Evolutionary conservation across 2,797 vertebrate species (phyloP), one percentile per base, ranked within the genome.

Genomic region (Enteromius thamalakanensis): DNA sequence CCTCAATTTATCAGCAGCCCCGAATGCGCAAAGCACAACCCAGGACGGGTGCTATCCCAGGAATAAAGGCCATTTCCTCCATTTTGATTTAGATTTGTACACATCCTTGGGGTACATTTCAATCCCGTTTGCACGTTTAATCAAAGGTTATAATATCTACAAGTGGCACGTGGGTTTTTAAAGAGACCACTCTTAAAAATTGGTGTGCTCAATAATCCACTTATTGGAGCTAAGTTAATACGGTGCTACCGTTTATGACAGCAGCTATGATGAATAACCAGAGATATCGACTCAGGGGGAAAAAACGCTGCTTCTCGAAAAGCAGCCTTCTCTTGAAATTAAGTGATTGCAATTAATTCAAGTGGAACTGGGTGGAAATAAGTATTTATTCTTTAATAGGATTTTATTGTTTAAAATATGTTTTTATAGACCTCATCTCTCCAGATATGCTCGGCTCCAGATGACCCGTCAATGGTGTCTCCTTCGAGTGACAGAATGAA

Each of bases 401-500:
- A 79, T 79, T 81, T 76, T 71, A 70, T 69, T 80, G 78, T 69
- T 69, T 69, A 69, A 78, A 80, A 69, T 5, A 69, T 69, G 34
- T 69, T 80, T 69, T 80, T 47, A 45, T 47, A 49, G 42, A 78
- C 40, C 60, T 64, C 40, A 19, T 32, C 47, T 65, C 51, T 15
- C 14, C 29, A 23, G 23, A 71, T 49, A 32, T 21, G 4, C 53
- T 81, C 19, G 69, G 72, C 80, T 80, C 76, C 15, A 72, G 26
- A 42, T 40, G 82, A 45, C 76, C 69, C 32, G 74, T 79, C 78
- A 60, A 62, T 82, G 76, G 82, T 23, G 53, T 49, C 76, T 86
- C 37, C 45, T 78, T 68, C 62, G 55, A 79, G 87, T 87, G 83
- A 90, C 86, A 86, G 87, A 91, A 80, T 87, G 86, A 90, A 91